phyloP scores from a whole-genome alignment of 2,888 invertebrate genomes.

The Nephrotoma flavescens region DNA sequence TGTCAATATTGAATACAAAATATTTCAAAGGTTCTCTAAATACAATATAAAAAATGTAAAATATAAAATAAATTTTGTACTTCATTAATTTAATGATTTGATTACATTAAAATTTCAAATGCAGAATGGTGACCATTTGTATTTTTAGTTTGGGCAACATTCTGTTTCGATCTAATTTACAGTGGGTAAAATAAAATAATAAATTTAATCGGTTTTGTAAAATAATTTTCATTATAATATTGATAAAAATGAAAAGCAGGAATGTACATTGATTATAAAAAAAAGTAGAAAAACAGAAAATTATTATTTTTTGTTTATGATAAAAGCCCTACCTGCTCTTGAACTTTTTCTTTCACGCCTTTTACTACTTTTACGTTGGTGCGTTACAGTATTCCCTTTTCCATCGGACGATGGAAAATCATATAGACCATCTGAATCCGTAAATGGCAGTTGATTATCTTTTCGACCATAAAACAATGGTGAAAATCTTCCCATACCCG shows the following conservation, averaged over 20 bases:
- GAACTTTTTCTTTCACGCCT: constrained; percentile 45
- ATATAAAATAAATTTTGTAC: neutral
- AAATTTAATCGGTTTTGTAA: neutral
- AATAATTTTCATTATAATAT: neutral
- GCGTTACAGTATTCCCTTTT: constrained; percentile 35
- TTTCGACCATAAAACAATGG: constrained; percentile 56
- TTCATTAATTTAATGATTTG: neutral
- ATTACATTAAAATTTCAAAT: neutral
- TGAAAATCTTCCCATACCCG: constrained; percentile 50
- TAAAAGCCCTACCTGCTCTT: constrained; percentile 21
- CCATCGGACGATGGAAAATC: constrained; percentile 67
- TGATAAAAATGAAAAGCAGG: neutral
- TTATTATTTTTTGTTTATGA: neutral
- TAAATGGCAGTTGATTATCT: constrained; percentile 47
- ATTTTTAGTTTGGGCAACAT: neutral
- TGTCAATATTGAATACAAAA: neutral
- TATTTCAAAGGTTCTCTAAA: neutral
- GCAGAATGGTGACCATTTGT: too few relatives aligned
- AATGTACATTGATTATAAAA: neutral
- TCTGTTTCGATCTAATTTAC: neutral
- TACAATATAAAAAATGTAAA: neutral
- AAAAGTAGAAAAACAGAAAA: neutral
- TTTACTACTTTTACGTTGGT: constrained; percentile 46
- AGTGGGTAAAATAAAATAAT: neutral
- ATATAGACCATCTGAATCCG: constrained; percentile 66